Evolutionary conservation across 2,113 vertebrate genomes (phyloP), one percentile per base, ranked within the genome.

Genomic region (Falco punctatus): DNA sequence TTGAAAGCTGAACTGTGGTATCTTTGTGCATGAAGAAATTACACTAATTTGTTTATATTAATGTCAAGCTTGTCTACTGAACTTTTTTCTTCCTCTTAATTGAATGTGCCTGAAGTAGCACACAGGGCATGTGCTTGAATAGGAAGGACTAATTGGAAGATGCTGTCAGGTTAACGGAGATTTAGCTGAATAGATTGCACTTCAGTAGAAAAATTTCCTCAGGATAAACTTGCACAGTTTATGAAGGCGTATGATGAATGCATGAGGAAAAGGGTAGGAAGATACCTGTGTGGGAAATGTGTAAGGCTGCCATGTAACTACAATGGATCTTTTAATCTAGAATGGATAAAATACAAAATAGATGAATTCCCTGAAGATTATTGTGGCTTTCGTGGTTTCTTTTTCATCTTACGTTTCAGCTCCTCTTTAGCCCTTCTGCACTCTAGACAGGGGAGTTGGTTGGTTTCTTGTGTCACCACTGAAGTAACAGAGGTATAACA

Each of bases 41-140:
- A 77, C 62, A 46, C 58, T 91, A 14, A 81, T 96, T 96, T 91
- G 67, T 96, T 94, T 94, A 77, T 77, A 96, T 93, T 94, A 93
- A 77, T 71, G 87, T 88, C 85, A 84, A 92, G 32, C 71, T 93
- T 92, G 81, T 90, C 92, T 92, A 22, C 73, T 84, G 57, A n/a
- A 55, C 42, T 90, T 95, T 96, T 91, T 94, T 67, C 88, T 75
- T 94, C 6, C 5, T 74, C 42, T 86, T 92, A 93, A 96, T 74
- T 95, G 91, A 94, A 75, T 73, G n/a, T 59, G 72, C 55, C 57
- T 88, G 59, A 57, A 70, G 74, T 59, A 92, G 74, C 81, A 86
- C 80, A 81, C 57, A 73, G 52, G 72, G 69, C 65, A 57, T 86
- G 52, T 86, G 73, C 61, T 95, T 83, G 66, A 92, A 73, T 81